These are phyloP conservation scores for Cerceris rybyensis DNA, from an alignment of 2,888 invertebrate genomes.

Conservation along the genomic window DNA sequence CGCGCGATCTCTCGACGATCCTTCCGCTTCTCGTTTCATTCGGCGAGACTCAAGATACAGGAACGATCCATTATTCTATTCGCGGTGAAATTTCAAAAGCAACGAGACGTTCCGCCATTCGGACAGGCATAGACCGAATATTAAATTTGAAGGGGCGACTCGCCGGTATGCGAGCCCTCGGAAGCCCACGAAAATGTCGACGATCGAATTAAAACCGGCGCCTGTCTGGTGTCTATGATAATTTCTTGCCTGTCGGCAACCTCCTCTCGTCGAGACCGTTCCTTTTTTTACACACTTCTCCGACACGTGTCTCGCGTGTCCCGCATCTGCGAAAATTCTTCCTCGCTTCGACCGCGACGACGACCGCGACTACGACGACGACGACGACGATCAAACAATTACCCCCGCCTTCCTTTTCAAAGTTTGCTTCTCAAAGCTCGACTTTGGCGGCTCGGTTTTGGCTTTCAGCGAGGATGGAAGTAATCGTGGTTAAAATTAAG, in stretches of 20 bases:
- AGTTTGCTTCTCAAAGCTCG: no score
- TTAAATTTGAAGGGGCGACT: slow-evolving; percentile 17
- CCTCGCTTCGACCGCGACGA: no score
- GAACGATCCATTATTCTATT: background rate
- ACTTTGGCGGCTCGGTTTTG: no score
- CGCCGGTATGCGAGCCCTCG: slow-evolving; percentile 6
- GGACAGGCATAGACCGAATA: slow-evolving; percentile 2
- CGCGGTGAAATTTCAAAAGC: background rate
- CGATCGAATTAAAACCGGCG: slow-evolving; percentile 46
- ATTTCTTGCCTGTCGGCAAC: slow-evolving; percentile 13
- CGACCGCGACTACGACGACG: background rate
- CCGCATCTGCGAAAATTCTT: background rate
- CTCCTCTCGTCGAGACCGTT: slow-evolving; percentile 31
- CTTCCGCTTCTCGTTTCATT: no score
- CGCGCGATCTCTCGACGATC: no score
- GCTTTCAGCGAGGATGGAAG: no score
- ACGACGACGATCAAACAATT: background rate
- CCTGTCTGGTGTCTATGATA: slow-evolving; percentile 25
- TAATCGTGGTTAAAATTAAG: no score
- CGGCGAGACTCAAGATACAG: no score
- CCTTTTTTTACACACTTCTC: slow-evolving; percentile 1
- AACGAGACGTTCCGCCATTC: background rate
- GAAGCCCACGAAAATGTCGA: slow-evolving; percentile 22
- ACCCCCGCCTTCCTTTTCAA: background rate
- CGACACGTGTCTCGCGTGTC: slow-evolving; percentile 30